A percentile compares a stretch with the other conserved stretches of the same genome.
Conservation (phyloP, 1,140 invertebrate species). For the Drosophila baimaii region DNA sequence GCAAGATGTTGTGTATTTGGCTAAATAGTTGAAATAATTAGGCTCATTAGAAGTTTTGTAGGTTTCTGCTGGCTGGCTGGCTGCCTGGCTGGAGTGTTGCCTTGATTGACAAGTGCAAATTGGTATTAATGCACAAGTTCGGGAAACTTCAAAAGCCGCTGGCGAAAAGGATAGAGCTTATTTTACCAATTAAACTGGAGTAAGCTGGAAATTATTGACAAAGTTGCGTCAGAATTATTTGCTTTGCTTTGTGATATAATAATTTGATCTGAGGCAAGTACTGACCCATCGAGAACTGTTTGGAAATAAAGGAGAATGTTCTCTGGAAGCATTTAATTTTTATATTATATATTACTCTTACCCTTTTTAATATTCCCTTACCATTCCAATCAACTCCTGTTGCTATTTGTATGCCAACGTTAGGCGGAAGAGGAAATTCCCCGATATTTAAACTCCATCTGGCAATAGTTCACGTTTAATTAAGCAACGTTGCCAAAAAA, state of each 20-base stretch:
- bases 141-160: slow-evolving; percentile 25
- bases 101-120: slow-evolving; percentile 56
- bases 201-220: slow-evolving; percentile 2
- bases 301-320: no score
- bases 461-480: slow-evolving; percentile 78
- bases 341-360: not conserved
- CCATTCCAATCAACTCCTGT: not conserved
- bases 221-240: not conserved
- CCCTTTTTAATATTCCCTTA: not conserved
- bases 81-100: slow-evolving; percentile 2
- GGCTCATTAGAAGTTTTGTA: slow-evolving; percentile 64
- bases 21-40: slow-evolving; percentile 80
- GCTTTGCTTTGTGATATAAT: not conserved
- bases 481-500: slow-evolving; percentile 65
- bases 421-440: slow-evolving; percentile 2
- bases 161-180: not conserved
- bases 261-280: no score
- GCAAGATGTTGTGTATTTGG: slow-evolving; percentile 46
- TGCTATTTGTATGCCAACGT: slow-evolving; percentile 1
- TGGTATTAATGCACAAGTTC: slow-evolving; percentile 47
- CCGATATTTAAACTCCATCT: slow-evolving; percentile 54
- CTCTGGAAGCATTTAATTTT: no score
- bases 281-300: not conserved
- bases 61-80: slow-evolving; percentile 24
- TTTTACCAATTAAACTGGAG: slow-evolving; percentile 10